Evolutionary conservation across 2,113 vertebrate genomes (phyloP), one percentile per base, ranked within the genome.

Genomic region (Loxodonta africana): DNA sequence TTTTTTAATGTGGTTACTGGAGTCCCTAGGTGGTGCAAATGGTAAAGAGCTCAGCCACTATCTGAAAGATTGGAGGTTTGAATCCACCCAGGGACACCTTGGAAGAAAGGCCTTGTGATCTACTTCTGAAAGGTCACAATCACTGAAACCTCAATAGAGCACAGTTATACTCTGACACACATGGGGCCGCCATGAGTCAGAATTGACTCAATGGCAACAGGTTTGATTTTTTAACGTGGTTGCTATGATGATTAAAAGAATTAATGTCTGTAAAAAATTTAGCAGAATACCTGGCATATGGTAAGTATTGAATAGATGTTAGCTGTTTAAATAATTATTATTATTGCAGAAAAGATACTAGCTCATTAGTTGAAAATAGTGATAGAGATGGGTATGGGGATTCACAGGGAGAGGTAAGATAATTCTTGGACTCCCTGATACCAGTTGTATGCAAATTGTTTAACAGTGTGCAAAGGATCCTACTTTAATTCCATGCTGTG

Each of bases 371-470:
- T 73, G 51, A 85, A 91, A 87, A 78, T 46, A 26, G 17, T 89
- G 67, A 46, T 33, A 67, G 67, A 82, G 92, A 53, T 77, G n/a
- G 26, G 17, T 12, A 71, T 88, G 26, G 46, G 76, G 33, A 17
- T 48, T 94, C 25, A n/a, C 23, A 89, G 86, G 69, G 48, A 74
- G 65, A 77, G 60, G 83, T 46, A 80, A 82, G 82, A 26, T 78
- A 95, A 63, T 76, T 23, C 11, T n/a, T 28, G 44, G 37, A 57
- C 48, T 76, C 80, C 53, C 51, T 91, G 89, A 81, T 76, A 86
- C 63, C 57, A 78, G 71, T 28, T 95, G 83, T 94, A 76, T 87
- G 62, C 48, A 88, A 95, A 82, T 94, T 78, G 89, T 37, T 84
- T 91, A 71, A 76, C 17, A 73, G 53, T 96, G 18, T 30, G 46